Evolutionary conservation across 2,797 vertebrate genomes (phyloP), one percentile per base, ranked within the genome.

Genomic region (Esox masquinongy): DNA sequence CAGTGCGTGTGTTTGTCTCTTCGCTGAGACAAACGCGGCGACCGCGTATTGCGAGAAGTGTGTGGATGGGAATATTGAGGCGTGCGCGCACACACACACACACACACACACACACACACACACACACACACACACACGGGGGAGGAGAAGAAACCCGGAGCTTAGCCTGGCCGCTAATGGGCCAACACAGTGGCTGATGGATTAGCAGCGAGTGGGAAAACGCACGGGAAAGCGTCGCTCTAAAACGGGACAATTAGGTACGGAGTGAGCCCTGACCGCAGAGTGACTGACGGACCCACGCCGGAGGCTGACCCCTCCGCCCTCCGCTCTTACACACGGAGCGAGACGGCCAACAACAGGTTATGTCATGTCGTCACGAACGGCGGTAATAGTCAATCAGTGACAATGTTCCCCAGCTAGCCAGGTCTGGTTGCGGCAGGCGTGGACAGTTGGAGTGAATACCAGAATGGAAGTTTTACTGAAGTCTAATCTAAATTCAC

Each of bases 301-400:
- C n/a, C 39, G 39, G 14, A 26, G 5, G 16, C 47, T 31, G 69
- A 70, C 26, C 24, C 69, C 16, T 7, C 5, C 43, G 68, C 9
- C 47, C 43, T 49, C 15, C 6, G 12, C 11, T 16, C n/a, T 26
- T 53, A 4, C 14, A 36, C 4, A 4, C 17, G 15, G 31, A 15
- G 26, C 19, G 69, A 49, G 51, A 16, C 36, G 47, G 50, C 29
- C 50, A 24, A 16, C 29, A 14, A 12, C 17, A 29, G 47, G 59
- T 19, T 16, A 31, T 61, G 66, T 68, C 34, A 26, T n/a, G 59
- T 53, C 0, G 50, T 15, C 22, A 19, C 51, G 49, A n/a, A 14
- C 11, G 26, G 73, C 74, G 72, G 74, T 83, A 82, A 82, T 74
- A 79, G 75, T 72, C 80, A 79, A 79, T 83, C 80, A 85, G 74